Evolutionary conservation across 2,113 vertebrate species (phyloP).

Genomic region (Salvelinus fontinalis): DNA sequence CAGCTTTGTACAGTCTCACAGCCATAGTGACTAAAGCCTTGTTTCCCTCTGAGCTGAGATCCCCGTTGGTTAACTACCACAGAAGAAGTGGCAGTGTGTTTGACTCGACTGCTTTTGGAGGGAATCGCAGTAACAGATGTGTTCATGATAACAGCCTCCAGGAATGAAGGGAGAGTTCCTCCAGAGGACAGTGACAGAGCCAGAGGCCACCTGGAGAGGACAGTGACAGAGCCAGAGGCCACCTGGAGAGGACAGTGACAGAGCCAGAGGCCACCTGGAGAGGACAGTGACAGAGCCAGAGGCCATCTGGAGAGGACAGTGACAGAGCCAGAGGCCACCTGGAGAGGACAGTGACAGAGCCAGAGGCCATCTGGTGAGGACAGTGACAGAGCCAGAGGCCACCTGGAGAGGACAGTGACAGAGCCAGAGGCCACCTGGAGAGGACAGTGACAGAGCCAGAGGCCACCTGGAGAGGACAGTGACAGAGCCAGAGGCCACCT

Average conservation of each 20-base stretch:
- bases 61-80: background rate
- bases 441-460: no score
- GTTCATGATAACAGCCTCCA: constrained; percentile 38
- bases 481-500: no score
- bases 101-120: background rate
- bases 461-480: no score
- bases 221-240: background rate
- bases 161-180: constrained; percentile 51
- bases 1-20: background rate
- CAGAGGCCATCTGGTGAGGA: constrained; percentile 35
- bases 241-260: no score
- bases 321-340: no score
- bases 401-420: no score
- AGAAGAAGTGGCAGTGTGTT: background rate
- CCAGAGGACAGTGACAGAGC: constrained; percentile 32
- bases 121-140: constrained; percentile 53
- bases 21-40: background rate
- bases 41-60: background rate
- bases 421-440: no score
- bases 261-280: no score
- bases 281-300: no score
- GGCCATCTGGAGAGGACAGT: no score
- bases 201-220: constrained; percentile 35
- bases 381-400: background rate
- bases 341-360: background rate